Evolutionary conservation across 2,888 invertebrate genomes (phyloP).

Genomic region (Molanna angustata): DNA sequence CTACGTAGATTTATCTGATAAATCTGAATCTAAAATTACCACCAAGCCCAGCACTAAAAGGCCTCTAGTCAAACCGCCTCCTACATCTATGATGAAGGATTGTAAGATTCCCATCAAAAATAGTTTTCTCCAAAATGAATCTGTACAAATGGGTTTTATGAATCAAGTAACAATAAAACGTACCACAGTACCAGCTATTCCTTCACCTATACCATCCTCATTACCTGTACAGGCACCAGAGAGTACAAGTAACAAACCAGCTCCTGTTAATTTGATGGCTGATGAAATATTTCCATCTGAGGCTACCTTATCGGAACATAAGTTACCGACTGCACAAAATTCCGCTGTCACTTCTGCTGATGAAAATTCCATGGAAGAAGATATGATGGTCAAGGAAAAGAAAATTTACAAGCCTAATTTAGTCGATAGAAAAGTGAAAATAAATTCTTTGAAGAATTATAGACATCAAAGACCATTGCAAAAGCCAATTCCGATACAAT

Average conservation of each 20-base stretch:
- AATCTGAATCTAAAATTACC: conserved; percentile 24
- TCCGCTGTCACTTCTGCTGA: conserved; percentile 14
- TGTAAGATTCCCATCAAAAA: conserved; percentile 30
- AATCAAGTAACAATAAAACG: conserved; percentile 30
- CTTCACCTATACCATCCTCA: neutral
- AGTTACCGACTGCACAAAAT: conserved; percentile 21
- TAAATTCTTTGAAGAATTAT: conserved; percentile 51
- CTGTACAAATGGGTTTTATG: conserved; percentile 18
- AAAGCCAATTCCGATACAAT: conserved; percentile 24
- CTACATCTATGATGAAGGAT: conserved; percentile 16
- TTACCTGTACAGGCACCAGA: neutral
- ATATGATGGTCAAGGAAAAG: conserved; percentile 33
- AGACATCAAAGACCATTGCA: conserved; percentile 44
- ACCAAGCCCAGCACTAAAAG: conserved; percentile 21
- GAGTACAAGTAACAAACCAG: conserved; percentile 9
- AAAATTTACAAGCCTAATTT: conserved; percentile 35
- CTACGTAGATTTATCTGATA: conserved; percentile 29
- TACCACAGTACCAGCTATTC: conserved; percentile 14
- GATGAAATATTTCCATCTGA: conserved; percentile 30
- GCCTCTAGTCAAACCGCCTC: neutral
- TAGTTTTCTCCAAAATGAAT: conserved; percentile 16
- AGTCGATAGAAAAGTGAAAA: conserved; percentile 42
- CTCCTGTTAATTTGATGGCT: conserved; percentile 20
- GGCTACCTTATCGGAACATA: conserved; percentile 21
- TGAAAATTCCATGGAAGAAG: conserved; percentile 33